phyloP scores from a whole-genome alignment of 2,113 vertebrate species.

The Sinocyclocheilus rhinocerous region DNA sequence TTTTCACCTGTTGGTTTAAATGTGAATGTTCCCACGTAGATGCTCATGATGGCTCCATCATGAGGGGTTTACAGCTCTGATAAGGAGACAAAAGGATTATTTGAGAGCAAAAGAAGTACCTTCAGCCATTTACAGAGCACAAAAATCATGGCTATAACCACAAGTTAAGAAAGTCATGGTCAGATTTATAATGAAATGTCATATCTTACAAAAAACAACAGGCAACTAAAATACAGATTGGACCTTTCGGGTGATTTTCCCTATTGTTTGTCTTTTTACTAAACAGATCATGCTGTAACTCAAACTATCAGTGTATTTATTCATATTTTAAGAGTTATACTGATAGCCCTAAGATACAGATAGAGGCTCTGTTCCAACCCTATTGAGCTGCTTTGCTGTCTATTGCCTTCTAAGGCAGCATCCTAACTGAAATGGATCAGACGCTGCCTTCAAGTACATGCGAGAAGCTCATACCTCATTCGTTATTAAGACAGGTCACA shows the following conservation, averaged over 20 bases:
- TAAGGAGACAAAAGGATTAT: not conserved
- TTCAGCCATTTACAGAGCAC: not conserved
- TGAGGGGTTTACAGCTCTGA: not conserved
- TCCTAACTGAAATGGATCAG: not conserved
- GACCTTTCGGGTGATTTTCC: not conserved
- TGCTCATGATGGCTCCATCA: constrained; percentile 1
- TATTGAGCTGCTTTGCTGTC: not conserved
- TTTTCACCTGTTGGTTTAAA: constrained; percentile 32
- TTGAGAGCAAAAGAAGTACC: not conserved
- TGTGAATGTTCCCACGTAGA: not conserved
- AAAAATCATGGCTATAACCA: not conserved
- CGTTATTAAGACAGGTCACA: not conserved
- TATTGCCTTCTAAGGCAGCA: not conserved
- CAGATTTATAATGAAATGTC: not conserved
- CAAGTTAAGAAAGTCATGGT: not conserved
- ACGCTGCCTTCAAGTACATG: not conserved
- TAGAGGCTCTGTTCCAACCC: not conserved
- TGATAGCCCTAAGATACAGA: not conserved
- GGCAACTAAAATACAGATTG: not conserved
- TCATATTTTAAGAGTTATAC: not conserved
- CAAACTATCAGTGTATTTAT: not conserved
- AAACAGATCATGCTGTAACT: not conserved
- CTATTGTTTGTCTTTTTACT: constrained; percentile 1
- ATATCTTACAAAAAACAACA: not conserved
- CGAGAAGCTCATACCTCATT: not conserved